Base-by-base conservation (phyloP, 1,140 invertebrate species). In the Galendromus occidentalis region DNA sequence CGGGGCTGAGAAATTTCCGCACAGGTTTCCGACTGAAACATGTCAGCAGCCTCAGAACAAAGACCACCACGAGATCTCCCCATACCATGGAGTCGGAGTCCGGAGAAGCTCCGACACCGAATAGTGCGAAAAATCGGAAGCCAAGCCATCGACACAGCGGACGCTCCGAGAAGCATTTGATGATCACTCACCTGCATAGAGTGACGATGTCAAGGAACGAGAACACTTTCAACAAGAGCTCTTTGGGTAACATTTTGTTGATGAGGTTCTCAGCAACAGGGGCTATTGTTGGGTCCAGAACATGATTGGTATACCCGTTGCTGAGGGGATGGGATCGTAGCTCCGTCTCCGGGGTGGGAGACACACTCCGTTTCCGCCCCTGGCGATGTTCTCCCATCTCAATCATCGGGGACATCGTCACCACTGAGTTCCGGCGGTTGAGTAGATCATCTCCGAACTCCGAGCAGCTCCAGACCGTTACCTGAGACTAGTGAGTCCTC, bases 191-290 rank as follows among this genome's bases (percentile, higher is more conserved):
- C 25, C 20, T 55, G 39, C 67, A 63, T 17, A 30, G 68, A 51
- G 42, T 55, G 51, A 69, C 44, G 63, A 68, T 18, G 42, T 64
- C 41, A 42, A 66, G 33, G 14, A 67, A 30, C 2, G 25, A 66
- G 28, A 42, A 55, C 39, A 12, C 30, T 64, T 65, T 82, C 71
- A 97, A 79, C 65, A 95, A 78, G 65, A 97, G 80, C 80, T 97
- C 93, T 75, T 93, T 93, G 69, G 92, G 92, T 74, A 97, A 81
- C 81, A 93, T 95, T 76, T 87, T 90, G 78, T 95, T 96, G 72
- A 95, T 92, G 75, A 86, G 82, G 68, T 85, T 84, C 44, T 78
- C 76, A 73, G 92, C 89, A 76, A 91, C 88, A n/a, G 68, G 51
- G 22, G 66, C 41, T 25, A 59, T 67, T 66, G 66, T 69, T 20